Evolutionary conservation across 2,888 invertebrate species (phyloP).

Genomic region (Mesorhabditis belari): DNA sequence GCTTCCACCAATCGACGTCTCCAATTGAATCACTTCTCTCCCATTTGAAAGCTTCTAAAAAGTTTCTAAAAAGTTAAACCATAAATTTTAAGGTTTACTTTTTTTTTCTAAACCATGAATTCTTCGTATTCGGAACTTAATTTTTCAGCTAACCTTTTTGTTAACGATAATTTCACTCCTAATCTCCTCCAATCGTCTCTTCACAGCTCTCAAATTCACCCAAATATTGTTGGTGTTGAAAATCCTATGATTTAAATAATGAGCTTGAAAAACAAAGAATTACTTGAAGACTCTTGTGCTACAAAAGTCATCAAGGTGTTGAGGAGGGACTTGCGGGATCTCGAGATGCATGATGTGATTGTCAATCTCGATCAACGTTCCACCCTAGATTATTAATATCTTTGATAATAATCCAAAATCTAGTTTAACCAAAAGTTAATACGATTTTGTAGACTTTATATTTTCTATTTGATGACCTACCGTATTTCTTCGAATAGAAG

Average conservation of each 20-base stretch:
- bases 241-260: constrained; percentile 60
- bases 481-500: too few relatives aligned
- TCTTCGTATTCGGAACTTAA: not conserved
- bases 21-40: constrained; percentile 86
- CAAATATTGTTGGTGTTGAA: constrained; percentile 99
- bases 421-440: not conserved
- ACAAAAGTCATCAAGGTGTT: constrained; percentile 91
- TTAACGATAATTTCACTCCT: constrained; percentile 96
- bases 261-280: constrained; percentile 24
- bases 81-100: not conserved
- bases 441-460: not conserved
- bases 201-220: constrained; percentile 82
- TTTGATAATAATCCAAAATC: constrained; percentile 1
- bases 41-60: constrained; percentile 59
- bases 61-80: constrained; percentile 4
- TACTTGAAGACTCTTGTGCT: constrained; percentile 93
- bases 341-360: constrained; percentile 85
- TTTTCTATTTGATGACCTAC: not conserved
- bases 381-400: constrained; percentile 65
- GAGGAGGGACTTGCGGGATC: constrained; percentile 96
- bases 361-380: constrained; percentile 91
- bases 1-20: constrained; percentile 96
- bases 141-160: constrained; percentile 65
- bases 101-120: not conserved
- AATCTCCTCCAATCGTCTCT: constrained; percentile 73